A percentile compares a stretch with the other conserved stretches of the same genome.
phyloP scores from a whole-genome alignment of 2,888 invertebrate species.

The Philonicus albiceps region DNA sequence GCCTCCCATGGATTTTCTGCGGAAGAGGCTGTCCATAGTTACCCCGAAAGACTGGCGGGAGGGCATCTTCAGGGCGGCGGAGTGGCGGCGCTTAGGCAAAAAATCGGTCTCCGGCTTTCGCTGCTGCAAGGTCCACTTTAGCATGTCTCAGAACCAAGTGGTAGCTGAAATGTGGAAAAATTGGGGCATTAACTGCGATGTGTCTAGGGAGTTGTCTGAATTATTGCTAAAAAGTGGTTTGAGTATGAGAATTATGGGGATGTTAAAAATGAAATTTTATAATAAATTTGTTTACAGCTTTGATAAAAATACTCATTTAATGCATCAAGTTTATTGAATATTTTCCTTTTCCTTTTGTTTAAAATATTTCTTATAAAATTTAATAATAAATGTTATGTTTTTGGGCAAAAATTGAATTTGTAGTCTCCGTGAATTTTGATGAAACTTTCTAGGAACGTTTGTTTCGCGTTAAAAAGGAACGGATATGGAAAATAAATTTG shows the following conservation, averaged over 20 bases:
- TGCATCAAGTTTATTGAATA: too few relatives aligned
- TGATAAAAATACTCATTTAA: too few relatives aligned
- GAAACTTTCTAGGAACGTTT: too few relatives aligned
- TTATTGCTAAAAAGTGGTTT: not conserved
- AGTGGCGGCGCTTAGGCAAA: constrained; percentile 30
- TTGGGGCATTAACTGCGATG: not conserved
- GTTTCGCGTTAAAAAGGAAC: too few relatives aligned
- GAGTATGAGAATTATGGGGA: not conserved
- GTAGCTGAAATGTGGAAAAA: not conserved
- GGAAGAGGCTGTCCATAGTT: constrained; percentile 11
- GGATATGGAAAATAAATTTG: too few relatives aligned
- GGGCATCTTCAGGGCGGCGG: not conserved
- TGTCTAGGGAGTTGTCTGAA: not conserved
- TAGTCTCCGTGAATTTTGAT: too few relatives aligned
- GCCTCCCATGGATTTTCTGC: not conserved
- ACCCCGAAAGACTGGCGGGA: not conserved
- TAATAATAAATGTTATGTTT: too few relatives aligned
- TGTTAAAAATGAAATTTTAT: not conserved
- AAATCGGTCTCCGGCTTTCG: constrained; percentile 28
- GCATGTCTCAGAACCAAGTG: constrained; percentile 37
- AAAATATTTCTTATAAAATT: too few relatives aligned
- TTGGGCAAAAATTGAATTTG: too few relatives aligned
- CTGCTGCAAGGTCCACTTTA: constrained; percentile 46
- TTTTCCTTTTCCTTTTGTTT: too few relatives aligned
- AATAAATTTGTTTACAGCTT: too few relatives aligned